Evolutionary conservation across 2,888 invertebrate species (phyloP).

Genomic region (Cylloceria caligata): DNA sequence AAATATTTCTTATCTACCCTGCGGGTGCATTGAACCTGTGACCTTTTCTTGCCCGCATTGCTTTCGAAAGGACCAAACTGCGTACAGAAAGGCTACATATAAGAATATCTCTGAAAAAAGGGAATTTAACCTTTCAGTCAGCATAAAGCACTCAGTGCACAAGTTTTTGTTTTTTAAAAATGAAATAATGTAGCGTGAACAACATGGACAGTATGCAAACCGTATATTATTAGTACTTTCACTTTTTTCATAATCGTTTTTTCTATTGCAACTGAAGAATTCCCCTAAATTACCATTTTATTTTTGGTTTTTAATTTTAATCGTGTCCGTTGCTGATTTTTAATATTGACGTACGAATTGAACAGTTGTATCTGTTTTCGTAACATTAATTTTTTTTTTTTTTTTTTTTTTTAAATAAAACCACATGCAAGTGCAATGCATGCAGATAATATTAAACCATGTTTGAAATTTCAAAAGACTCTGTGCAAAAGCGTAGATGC

Average conservation of each 20-base stretch:
- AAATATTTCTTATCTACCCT: not conserved
- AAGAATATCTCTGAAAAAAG: not conserved
- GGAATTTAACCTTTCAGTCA: not conserved
- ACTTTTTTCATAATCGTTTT: not conserved
- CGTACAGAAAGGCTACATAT: not conserved
- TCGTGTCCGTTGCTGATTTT: too few species aligned
- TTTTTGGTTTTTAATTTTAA: not conserved
- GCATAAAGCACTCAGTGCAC: not conserved
- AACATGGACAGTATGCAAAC: not conserved
- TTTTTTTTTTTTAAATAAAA: too few species aligned
- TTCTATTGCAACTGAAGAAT: not conserved
- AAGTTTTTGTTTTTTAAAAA: not conserved
- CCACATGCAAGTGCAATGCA: not conserved
- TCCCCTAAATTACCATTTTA: not conserved
- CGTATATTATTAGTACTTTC: not conserved
- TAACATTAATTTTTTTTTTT: too few species aligned
- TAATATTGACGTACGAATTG: too few species aligned
- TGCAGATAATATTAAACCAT: not conserved
- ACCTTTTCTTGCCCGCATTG: too few species aligned
- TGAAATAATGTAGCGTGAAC: not conserved
- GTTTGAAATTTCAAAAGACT: not conserved
- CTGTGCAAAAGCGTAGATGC: not conserved
- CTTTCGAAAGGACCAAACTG: too few species aligned
- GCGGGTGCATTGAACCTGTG: not conserved
- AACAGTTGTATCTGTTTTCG: too few species aligned